Percentiles rank a stretch among this genome's conserved stretches.
These are phyloP conservation scores for Lepisosteus osseus DNA, from an alignment of 2,113 vertebrate genomes.

Conservation along the genomic window DNA sequence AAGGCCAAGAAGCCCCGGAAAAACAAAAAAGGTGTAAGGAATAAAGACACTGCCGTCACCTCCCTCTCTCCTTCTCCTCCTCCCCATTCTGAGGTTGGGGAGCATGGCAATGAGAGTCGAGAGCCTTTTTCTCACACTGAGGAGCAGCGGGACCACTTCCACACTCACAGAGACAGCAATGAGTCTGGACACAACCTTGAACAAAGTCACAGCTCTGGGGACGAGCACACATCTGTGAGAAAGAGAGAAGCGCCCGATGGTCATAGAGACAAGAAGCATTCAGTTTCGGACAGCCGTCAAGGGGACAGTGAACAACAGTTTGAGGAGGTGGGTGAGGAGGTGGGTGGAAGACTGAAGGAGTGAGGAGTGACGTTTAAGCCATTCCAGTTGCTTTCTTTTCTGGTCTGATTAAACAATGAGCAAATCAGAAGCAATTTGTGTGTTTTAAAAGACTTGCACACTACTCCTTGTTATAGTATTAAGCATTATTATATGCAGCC, in stretches of 20 bases:
- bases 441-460: too few species aligned
- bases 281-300: conserved; percentile 17
- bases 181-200: conserved; percentile 53
- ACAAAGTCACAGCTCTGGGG: conserved; percentile 26
- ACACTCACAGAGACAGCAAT: conserved; percentile 47
- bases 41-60: conserved; percentile 52
- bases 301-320: not conserved
- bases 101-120: not conserved
- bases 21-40: conserved; percentile 60
- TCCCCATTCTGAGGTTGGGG: not conserved
- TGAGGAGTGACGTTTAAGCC: too few species aligned
- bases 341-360: too few species aligned
- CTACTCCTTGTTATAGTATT: too few species aligned
- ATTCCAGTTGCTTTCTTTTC: too few species aligned
- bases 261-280: conserved; percentile 31
- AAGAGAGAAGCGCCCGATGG: conserved; percentile 62
- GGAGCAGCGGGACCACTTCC: conserved; percentile 19
- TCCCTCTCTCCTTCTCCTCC: conserved; percentile 7
- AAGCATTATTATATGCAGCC: too few species aligned
- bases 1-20: conserved; percentile 61
- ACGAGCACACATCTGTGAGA: conserved; percentile 50
- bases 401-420: too few species aligned
- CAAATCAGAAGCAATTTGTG: too few species aligned
- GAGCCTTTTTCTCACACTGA: not conserved
- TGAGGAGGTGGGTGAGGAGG: too few species aligned